A percentile compares a stretch with the other conserved stretches of the same genome.
Conservation (phyloP, 1,140 invertebrate species). For the Micrasema minimum region DNA sequence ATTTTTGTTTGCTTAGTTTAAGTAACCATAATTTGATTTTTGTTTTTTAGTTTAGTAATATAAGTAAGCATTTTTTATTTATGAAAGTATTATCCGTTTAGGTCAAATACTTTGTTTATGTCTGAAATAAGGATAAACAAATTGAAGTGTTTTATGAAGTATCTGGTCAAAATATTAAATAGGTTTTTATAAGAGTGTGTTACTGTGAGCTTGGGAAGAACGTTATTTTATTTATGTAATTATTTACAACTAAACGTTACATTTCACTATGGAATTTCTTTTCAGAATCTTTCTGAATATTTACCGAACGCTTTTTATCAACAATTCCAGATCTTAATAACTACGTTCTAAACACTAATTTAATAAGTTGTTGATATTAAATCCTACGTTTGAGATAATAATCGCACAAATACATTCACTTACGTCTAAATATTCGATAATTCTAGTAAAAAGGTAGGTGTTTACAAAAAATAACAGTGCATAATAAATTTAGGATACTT, state of each 20-base stretch:
- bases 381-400: conserved; percentile 31
- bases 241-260: background rate
- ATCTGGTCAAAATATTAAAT: too few relatives aligned
- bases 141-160: too few relatives aligned
- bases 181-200: too few relatives aligned
- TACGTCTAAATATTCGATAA: conserved; percentile 12
- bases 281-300: conserved; percentile 5
- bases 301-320: conserved; percentile 17
- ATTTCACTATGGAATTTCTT: conserved; percentile 24
- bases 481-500: conserved; percentile 2
- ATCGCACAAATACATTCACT: conserved; percentile 44
- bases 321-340: conserved; percentile 48
- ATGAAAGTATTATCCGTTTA: too few relatives aligned
- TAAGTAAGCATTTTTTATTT: too few relatives aligned
- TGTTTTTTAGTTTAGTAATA: too few relatives aligned
- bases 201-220: too few relatives aligned
- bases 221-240: too few relatives aligned
- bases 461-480: conserved; percentile 13
- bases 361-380: conserved; percentile 33
- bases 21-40: too few relatives aligned
- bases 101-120: too few relatives aligned
- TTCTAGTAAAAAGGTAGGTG: conserved; percentile 18
- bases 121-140: too few relatives aligned
- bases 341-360: conserved; percentile 45
- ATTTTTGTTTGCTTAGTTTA: too few relatives aligned